Evolutionary conservation across 2,888 invertebrate species (phyloP).

Genomic region (Cistogaster globosa): DNA sequence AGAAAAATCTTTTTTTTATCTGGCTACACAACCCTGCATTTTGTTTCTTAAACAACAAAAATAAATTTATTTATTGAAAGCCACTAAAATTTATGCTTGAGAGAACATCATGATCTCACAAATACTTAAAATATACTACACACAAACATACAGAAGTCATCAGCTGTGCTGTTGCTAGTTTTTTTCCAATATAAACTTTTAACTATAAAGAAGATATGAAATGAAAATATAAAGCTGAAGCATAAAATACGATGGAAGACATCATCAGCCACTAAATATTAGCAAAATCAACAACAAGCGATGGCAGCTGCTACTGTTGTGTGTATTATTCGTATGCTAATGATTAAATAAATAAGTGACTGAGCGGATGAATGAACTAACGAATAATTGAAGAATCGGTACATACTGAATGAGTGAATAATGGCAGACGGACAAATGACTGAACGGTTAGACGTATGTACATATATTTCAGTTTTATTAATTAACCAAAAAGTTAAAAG

Average conservation of each 20-base stretch:
- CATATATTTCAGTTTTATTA: too few species aligned
- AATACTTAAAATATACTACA: slow-evolving; percentile 26
- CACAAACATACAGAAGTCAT: slow-evolving; percentile 18
- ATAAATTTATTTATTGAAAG: slow-evolving; percentile 66
- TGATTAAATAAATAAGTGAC: slow-evolving; percentile 32
- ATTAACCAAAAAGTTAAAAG: slow-evolving; percentile 25
- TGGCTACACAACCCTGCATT: slow-evolving; percentile 28
- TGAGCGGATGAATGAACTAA: slow-evolving; percentile 1
- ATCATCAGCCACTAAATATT: slow-evolving; percentile 67
- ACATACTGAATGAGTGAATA: slow-evolving; percentile 7
- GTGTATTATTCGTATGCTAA: slow-evolving; percentile 33
- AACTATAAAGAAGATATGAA: slow-evolving; percentile 13
- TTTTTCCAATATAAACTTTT: slow-evolving; percentile 21
- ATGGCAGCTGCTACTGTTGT: slow-evolving; percentile 48
- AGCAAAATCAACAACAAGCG: slow-evolving; percentile 59
- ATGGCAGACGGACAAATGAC: slow-evolving; percentile 19
- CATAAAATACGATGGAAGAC: slow-evolving; percentile 64
- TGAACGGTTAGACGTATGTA: slow-evolving; percentile 6
- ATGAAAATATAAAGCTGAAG: slow-evolving; percentile 29
- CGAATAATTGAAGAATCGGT: neutral
- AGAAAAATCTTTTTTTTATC: neutral
- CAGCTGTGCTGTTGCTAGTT: slow-evolving; percentile 25
- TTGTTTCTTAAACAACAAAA: neutral
- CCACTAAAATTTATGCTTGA: slow-evolving; percentile 73
- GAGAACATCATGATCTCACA: slow-evolving; percentile 72